Base-by-base conservation (phyloP, 2,113 vertebrate genomes). In the Elanoides forficatus region DNA sequence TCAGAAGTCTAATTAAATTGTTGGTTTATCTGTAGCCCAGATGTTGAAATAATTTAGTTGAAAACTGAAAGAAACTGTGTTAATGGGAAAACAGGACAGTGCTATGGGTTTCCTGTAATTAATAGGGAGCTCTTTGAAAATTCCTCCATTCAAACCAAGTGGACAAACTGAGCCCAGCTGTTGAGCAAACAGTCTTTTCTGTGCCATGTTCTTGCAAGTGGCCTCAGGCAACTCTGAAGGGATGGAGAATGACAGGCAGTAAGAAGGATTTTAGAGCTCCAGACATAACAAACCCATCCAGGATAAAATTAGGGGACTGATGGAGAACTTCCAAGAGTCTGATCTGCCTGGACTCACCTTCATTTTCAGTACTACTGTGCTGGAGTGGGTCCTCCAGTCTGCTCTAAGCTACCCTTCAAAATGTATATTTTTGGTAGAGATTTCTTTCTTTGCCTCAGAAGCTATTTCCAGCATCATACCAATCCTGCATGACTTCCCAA, bases 1-100 rank as follows among this genome's bases (percentile, higher is more conserved):
- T 89, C 95, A 97, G 93, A 94, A 96, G 91, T 96, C 96, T 96
- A 98, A 97, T 98, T 98, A 98, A 97, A 98, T 97, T 95, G 94
- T 97, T 97, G 96, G 94, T 97, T 98, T 98, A 98, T 98, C 98
- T 98, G 98, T 95, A 96, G 90, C 96, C 98, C 98, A 98, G 98
- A 98, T 98, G 98, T 98, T 94, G 71, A 98, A 98, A 97, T 98
- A 97, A 98, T 98, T 98, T 98, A 98, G 96, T 97, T 98, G 97
- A 98, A 96, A 95, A 97, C 90, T 70, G 82, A 97, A 98, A 96
- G 97, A 97, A 98, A 97, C 97, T 98, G 98, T 98, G 98, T 98
- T 98, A 98, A 99, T 98, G 97, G 98, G 97, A 98, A 98, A 98
- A 98, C 95, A 98, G 98, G 98, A 98, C 97, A 97, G 97, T 98